A percentile compares a stretch with the other conserved stretches of the same genome.
These are phyloP conservation scores for Zygogramma bicolorata DNA, from an alignment of 2,888 invertebrate species.

Conservation along the genomic window DNA sequence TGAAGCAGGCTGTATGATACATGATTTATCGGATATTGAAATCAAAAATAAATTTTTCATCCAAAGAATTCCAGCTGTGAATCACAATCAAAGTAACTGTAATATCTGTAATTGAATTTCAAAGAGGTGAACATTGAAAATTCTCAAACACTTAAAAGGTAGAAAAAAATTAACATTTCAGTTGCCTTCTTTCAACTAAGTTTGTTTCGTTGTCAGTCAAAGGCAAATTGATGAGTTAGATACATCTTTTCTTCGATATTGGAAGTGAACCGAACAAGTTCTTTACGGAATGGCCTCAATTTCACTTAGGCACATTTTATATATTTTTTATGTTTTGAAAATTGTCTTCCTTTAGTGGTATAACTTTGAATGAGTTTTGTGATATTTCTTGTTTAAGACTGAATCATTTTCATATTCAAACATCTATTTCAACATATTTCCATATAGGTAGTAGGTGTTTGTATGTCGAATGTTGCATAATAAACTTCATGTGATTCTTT, in stretches of 20 bases:
- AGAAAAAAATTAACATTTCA: no score
- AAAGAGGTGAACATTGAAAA: no score
- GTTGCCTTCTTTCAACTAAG: neutral
- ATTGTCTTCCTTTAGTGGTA: slow-evolving; percentile 42
- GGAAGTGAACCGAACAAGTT: slow-evolving; percentile 23
- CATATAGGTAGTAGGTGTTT: slow-evolving; percentile 31
- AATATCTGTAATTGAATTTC: no score
- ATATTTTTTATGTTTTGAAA: slow-evolving; percentile 30
- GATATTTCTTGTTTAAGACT: slow-evolving; percentile 52
- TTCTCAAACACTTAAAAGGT: no score
- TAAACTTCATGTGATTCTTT: slow-evolving; percentile 36
- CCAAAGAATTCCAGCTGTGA: no score
- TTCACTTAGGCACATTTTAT: slow-evolving; percentile 26
- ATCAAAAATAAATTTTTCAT: no score
- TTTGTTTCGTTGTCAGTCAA: neutral
- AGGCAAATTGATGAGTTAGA: neutral
- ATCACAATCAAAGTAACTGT: no score
- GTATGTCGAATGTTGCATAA: slow-evolving; percentile 31
- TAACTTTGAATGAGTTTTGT: slow-evolving; percentile 50
- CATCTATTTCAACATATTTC: slow-evolving; percentile 32
- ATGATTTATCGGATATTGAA: no score
- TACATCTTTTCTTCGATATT: neutral
- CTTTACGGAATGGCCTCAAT: slow-evolving; percentile 8
- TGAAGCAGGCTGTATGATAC: no score
- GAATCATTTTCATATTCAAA: slow-evolving; percentile 41